These are phyloP conservation scores for Drosophila suzukii DNA, from an alignment of 1,140 invertebrate genomes.

Conservation along the genomic window DNA sequence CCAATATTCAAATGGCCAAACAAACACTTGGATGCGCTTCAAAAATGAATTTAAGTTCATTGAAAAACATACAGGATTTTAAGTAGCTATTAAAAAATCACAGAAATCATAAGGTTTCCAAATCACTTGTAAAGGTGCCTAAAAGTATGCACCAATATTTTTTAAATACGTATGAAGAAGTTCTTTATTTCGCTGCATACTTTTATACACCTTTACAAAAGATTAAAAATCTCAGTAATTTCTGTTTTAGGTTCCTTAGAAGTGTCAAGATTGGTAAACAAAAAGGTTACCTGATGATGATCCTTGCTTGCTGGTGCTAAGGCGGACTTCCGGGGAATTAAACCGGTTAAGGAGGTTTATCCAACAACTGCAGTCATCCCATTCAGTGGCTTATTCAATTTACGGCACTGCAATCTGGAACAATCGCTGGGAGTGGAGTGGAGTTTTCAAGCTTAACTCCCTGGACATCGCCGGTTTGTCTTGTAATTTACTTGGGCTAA, in stretches of 20 bases:
- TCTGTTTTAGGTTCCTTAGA: not conserved
- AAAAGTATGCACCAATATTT: too few species aligned
- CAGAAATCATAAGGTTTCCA: too few species aligned
- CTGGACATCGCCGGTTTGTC: constrained; percentile 21
- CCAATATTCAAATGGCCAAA: not conserved
- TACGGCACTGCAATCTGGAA: constrained; percentile 15
- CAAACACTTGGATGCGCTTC: not conserved
- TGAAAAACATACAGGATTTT: too few species aligned
- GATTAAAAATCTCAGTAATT: too few species aligned
- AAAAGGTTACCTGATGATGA: not conserved
- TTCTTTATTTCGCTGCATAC: too few species aligned
- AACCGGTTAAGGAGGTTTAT: not conserved
- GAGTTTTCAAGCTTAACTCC: constrained; percentile 8
- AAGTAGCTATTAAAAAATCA: too few species aligned
- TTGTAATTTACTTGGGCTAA: constrained; percentile 51
- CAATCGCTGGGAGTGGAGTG: constrained; percentile 14
- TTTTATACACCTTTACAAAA: too few species aligned
- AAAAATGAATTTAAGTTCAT: not conserved
- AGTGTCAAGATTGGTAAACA: not conserved
- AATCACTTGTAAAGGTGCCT: too few species aligned
- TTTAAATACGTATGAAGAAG: too few species aligned
- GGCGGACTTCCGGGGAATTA: not conserved
- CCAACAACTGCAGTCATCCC: not conserved
- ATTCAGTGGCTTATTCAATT: constrained; percentile 37
- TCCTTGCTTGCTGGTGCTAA: not conserved